Evolutionary conservation across 1,140 invertebrate species (phyloP), one percentile per base, ranked within the genome.

Genomic region (Tetragnatha versicolor): DNA sequence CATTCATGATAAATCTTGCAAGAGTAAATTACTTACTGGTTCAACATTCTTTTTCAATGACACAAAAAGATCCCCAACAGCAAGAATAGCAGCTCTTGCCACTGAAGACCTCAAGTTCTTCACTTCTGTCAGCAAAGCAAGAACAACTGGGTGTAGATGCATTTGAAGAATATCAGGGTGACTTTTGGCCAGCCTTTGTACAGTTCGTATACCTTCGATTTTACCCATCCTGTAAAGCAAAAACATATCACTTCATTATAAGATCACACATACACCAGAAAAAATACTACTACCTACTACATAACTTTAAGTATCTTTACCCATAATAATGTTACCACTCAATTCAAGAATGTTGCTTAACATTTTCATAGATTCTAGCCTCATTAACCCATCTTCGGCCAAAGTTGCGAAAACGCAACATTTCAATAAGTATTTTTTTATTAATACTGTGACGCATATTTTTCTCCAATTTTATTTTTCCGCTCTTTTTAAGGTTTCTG

Each of bases 91-190:
- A 14, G 91, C 89, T 79, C 95, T 88, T 0, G 94, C 91, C 0
- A 98, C 96, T 85, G 96, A 94, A 0, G 96, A 97, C 6, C 96
- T 88, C 27, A 98, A 87, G 86, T 95, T 97, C 81, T 87, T 87
- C 58, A 86, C 91, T 81, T 97, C 94, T 61, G 89, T 89, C 0
- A 92, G 89, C 1, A 96, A 84, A 35, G 90, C 87, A 33, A 94
- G 87, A 37, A 91, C 90, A 27, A 93, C 88, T 68, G 88, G 89
- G 86, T 89, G 90, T 79, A 89, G 87, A 82, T 89, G 89, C 20
- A 84, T 82, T 63, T 86, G 86, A 2, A 93, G 76, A 10, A 89
- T 83, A 49, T 94, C 91, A 0, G 90, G 88, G 82, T 94, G 90
- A 82, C 93, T 90, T 72, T 89, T 88, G 1, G 91, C 89, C 25